These are phyloP conservation scores for Tetanocera ferruginea DNA, from an alignment of 2,888 invertebrate genomes.

Conservation along the genomic window DNA sequence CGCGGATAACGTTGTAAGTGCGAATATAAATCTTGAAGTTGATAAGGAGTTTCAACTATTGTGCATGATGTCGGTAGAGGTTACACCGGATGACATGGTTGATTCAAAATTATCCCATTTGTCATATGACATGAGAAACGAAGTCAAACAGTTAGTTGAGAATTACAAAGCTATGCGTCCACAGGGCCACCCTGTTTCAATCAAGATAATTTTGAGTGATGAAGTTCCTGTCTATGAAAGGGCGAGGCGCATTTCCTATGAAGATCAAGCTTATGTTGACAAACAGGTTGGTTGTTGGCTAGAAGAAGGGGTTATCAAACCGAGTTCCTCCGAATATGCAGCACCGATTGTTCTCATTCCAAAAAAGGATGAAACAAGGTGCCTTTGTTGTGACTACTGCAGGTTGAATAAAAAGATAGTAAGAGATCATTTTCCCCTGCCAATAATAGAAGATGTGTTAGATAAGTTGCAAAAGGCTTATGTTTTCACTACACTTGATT, in stretches of 20 bases:
- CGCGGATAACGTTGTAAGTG: neutral
- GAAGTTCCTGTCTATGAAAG: neutral
- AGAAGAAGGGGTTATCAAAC: slow-evolving; percentile 17
- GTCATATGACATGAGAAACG: neutral
- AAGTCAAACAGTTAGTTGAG: neutral
- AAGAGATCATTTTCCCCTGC: slow-evolving; percentile 37
- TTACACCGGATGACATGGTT: neutral
- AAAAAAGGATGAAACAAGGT: slow-evolving; percentile 5
- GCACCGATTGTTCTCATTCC: neutral
- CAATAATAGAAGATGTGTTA: slow-evolving; percentile 33
- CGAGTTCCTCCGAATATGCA: slow-evolving; percentile 34
- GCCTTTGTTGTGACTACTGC: slow-evolving; percentile 13
- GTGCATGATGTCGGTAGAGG: neutral
- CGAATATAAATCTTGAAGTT: neutral
- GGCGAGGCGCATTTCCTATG: neutral
- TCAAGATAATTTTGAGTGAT: neutral
- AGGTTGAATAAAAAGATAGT: slow-evolving; percentile 34
- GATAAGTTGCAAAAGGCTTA: slow-evolving; percentile 24
- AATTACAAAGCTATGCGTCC: neutral
- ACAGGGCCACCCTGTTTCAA: neutral
- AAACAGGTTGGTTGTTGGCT: slow-evolving; percentile 48
- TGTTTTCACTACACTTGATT: slow-evolving; percentile 18
- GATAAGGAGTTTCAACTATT: neutral
- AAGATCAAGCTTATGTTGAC: slow-evolving; percentile 45
- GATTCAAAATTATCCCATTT: neutral